Evolutionary conservation across 2,113 vertebrate species (phyloP).

Genomic region (Chaenocephalus aceratus): DNA sequence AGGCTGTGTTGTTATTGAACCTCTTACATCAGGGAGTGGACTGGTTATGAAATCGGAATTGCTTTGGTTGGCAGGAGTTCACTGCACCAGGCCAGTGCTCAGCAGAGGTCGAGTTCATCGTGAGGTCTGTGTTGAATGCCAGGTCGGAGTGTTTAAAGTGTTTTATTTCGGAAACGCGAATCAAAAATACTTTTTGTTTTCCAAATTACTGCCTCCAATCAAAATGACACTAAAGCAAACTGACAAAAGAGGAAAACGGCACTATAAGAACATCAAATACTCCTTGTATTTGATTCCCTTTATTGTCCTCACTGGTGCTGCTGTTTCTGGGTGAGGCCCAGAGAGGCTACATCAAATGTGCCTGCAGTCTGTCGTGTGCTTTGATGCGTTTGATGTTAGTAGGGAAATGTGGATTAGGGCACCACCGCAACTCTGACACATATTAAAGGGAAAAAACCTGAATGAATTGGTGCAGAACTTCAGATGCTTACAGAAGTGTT

Average conservation of each 20-base stretch:
- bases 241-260: neutral
- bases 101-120: slow-evolving; percentile 49
- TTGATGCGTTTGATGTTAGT: slow-evolving; percentile 17
- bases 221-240: neutral
- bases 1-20: slow-evolving; percentile 16
- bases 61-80: slow-evolving; percentile 50
- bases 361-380: neutral
- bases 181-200: neutral
- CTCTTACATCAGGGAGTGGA: slow-evolving; percentile 18
- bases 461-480: neutral
- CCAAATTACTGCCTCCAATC: neutral
- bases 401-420: slow-evolving; percentile 6
- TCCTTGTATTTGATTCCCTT: neutral
- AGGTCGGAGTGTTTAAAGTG: neutral
- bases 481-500: neutral
- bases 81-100: slow-evolving; percentile 25
- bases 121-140: slow-evolving; percentile 21
- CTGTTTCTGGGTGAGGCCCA: slow-evolving; percentile 16
- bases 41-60: slow-evolving; percentile 41
- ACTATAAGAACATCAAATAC: neutral
- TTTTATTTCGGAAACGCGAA: neutral
- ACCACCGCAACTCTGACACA: slow-evolving; percentile 3
- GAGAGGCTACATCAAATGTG: slow-evolving; percentile 16
- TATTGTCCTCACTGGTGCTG: neutral
- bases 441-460: neutral